Evolutionary conservation across 2,113 vertebrate genomes (phyloP).

Genomic region (Osmerus eperlanus): DNA sequence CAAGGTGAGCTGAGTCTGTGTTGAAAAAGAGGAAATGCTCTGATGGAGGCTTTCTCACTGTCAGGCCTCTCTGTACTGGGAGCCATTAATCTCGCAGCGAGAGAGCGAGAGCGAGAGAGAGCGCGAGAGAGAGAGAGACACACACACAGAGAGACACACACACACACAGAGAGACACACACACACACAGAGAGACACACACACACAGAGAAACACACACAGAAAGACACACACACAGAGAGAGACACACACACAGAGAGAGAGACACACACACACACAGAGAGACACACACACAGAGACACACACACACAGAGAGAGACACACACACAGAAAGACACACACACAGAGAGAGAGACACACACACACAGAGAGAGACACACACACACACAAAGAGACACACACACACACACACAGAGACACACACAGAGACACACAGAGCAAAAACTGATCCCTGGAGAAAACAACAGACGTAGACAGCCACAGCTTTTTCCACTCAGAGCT

Average conservation of each 20-base stretch:
- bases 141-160: background rate
- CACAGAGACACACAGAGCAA: background rate
- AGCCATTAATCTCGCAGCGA: slow-evolving; percentile 60
- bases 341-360: slow-evolving; percentile 3
- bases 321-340: slow-evolving; percentile 19
- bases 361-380: background rate
- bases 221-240: background rate
- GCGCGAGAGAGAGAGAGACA: slow-evolving; percentile 18
- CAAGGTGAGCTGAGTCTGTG: slow-evolving; percentile 32
- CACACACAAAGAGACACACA: background rate
- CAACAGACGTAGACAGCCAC: slow-evolving; percentile 43
- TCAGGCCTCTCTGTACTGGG: slow-evolving; percentile 51
- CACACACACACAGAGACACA: slow-evolving; percentile 1
- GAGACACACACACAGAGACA: slow-evolving; percentile 14
- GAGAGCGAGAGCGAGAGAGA: slow-evolving; percentile 48
- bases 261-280: no score
- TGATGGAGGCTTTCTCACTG: slow-evolving; percentile 44
- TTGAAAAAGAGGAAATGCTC: slow-evolving; percentile 51
- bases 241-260: slow-evolving; percentile 27
- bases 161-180: slow-evolving; percentile 18
- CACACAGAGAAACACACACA: background rate
- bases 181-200: no score
- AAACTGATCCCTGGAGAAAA: slow-evolving; percentile 56
- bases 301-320: background rate
- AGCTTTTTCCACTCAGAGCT: slow-evolving; percentile 29